Conservation (phyloP, 2,113 vertebrate species). For the Mesocricetus auratus region DNA sequence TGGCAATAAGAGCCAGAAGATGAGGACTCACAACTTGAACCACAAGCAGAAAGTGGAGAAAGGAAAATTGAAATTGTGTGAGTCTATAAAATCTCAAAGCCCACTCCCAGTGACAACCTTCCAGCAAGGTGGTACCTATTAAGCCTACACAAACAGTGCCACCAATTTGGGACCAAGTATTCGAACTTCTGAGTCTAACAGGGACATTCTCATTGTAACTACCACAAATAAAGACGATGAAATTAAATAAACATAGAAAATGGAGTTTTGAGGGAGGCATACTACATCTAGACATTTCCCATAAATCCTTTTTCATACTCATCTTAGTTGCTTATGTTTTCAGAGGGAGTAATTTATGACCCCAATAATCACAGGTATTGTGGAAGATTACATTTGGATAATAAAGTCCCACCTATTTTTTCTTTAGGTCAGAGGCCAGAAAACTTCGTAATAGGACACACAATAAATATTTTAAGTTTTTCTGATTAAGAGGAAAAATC, state of each 20-base stretch:
- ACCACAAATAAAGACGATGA: background rate
- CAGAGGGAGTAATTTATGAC: background rate
- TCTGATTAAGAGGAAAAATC: background rate
- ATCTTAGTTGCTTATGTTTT: background rate
- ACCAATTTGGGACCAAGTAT: no score
- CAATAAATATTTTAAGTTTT: conserved; percentile 14
- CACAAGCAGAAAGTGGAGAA: background rate
- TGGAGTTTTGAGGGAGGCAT: background rate
- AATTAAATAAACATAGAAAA: background rate
- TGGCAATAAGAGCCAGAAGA: background rate
- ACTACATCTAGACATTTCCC: background rate
- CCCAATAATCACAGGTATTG: background rate
- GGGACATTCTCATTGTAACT: background rate
- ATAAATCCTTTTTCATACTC: background rate
- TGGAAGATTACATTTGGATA: background rate
- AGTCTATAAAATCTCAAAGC: background rate
- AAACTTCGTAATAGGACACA: background rate
- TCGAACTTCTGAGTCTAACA: background rate
- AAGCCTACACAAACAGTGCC: background rate
- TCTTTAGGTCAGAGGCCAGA: background rate
- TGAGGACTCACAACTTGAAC: background rate
- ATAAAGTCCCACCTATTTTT: background rate
- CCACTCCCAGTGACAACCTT: background rate
- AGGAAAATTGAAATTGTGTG: background rate
- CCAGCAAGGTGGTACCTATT: background rate